Conservation (phyloP, 2,888 invertebrate genomes). For the Caenorhabditis auriculariae region DNA sequence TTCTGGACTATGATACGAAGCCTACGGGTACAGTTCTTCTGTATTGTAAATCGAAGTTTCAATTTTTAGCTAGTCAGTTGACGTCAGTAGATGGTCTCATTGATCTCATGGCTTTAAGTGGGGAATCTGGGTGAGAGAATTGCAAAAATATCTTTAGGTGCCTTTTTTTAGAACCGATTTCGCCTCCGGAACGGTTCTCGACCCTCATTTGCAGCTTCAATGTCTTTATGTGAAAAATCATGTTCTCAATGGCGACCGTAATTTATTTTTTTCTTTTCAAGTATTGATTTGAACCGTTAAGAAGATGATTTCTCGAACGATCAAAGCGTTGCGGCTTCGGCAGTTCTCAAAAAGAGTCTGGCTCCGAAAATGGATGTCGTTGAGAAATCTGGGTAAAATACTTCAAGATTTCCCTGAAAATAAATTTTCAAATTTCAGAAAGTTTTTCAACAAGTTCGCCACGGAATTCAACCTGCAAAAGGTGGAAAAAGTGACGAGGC, state of each 20-base stretch:
- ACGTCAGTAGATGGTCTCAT: conserved; percentile 32
- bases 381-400: neutral
- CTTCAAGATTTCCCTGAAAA: neutral
- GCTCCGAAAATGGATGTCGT: conserved; percentile 5
- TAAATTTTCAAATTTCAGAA: conserved; percentile 1
- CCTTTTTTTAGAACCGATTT: conserved; percentile 6
- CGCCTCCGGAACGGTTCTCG: conserved; percentile 14
- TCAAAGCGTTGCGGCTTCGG: neutral
- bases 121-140: conserved; percentile 9
- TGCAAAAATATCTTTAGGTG: neutral
- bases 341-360: conserved; percentile 8
- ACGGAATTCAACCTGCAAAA: conserved; percentile 18
- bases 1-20: conserved; percentile 3
- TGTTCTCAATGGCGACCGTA: conserved; percentile 11
- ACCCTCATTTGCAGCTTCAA: conserved; percentile 28
- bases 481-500: conserved; percentile 13
- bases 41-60: conserved; percentile 1
- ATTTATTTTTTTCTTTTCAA: too few species aligned
- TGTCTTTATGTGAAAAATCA: conserved; percentile 22
- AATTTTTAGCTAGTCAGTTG: conserved; percentile 16
- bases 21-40: conserved; percentile 15
- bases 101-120: conserved; percentile 21
- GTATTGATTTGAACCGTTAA: too few species aligned
- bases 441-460: conserved; percentile 8
- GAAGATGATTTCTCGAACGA: too few species aligned